Base-by-base conservation (phyloP, 35 echinoderm and acorn worm species). In the Anneissia japonica region DNA sequence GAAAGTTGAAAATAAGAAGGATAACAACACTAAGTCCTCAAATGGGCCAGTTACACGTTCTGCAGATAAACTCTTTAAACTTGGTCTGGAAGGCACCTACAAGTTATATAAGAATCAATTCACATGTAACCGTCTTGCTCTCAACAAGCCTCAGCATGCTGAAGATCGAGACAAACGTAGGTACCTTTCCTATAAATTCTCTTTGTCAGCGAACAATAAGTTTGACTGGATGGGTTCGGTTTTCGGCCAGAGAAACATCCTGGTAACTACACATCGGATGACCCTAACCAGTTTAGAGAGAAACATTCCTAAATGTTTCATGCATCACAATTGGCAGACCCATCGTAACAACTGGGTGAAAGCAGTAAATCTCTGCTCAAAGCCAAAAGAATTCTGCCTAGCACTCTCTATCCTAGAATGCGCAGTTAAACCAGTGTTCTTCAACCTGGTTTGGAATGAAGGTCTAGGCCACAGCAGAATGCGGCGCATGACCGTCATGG, bases 331-430 rank as follows among this genome's bases (percentile, higher is more conserved):
- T 75, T 99, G 96, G 96, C 81, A 86, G 4, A 87, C 87, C 17
- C 96, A 99, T 72, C 76, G 96, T 3, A 94, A 87, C 84, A 99
- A 99, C 85, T 99, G 96, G 96, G 89, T 99, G 43, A 99, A 99
- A 77, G 96, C 96, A 33, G 90, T 99, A 6, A 92, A 94, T 80
- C 94, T 94, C 89, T 99, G 96, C 74, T 90, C 88, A 77, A 99
- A 93, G 80, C 96, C 96, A 0, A 93, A 89, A 83, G 93, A 87
- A 6, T 99, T 99, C 89, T 86, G 92, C 21, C 72, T 99, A 17
- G 96, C 96, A 9, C 77, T 99, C 43, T 93, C 96, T 1, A 89
- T 99, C 39, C 80, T 99, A n/a, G 96, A 99, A 39, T 99, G 91
- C 55, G 96, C 96, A 39, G 84, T 94, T 74, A 94, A 99, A 56